Conservation (phyloP, 2,888 invertebrate species). For the Netelia fuscicornis region DNA sequence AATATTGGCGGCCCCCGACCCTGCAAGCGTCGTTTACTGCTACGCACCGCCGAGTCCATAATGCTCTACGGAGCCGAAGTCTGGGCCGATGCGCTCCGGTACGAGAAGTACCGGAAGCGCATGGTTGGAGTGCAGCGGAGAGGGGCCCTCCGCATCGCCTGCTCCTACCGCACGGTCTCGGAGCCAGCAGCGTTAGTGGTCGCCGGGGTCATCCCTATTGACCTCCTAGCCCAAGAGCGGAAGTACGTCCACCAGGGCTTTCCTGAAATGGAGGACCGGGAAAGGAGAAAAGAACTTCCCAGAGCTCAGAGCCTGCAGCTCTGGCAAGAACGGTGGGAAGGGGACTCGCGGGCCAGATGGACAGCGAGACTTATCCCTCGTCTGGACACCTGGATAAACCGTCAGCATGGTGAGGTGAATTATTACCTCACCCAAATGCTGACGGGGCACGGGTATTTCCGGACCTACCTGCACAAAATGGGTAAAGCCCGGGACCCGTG, state of each 20-base stretch:
- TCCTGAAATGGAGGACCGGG: too few species aligned
- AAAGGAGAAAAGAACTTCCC: too few species aligned
- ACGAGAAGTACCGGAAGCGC: neutral
- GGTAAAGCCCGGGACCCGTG: slow-evolving; percentile 1
- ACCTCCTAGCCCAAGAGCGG: neutral
- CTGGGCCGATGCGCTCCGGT: neutral
- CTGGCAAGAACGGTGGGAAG: too few species aligned
- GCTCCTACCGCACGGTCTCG: too few species aligned
- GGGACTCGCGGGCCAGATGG: too few species aligned
- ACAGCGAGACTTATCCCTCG: too few species aligned
- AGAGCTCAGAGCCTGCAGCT: too few species aligned
- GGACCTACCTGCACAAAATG: slow-evolving; percentile 14
- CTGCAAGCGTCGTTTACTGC: neutral
- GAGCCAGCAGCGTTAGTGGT: too few species aligned
- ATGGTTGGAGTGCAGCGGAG: too few species aligned
- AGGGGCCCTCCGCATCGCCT: too few species aligned
- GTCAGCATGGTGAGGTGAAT: neutral
- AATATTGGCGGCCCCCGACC: neutral
- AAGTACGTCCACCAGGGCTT: neutral
- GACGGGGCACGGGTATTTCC: slow-evolving; percentile 1
- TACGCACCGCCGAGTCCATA: too few species aligned
- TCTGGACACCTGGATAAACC: neutral
- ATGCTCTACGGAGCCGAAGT: neutral
- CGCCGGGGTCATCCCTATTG: too few species aligned
- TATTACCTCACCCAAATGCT: neutral